phyloP scores from a whole-genome alignment of 2,113 vertebrate genomes.

The Verasper variegatus region DNA sequence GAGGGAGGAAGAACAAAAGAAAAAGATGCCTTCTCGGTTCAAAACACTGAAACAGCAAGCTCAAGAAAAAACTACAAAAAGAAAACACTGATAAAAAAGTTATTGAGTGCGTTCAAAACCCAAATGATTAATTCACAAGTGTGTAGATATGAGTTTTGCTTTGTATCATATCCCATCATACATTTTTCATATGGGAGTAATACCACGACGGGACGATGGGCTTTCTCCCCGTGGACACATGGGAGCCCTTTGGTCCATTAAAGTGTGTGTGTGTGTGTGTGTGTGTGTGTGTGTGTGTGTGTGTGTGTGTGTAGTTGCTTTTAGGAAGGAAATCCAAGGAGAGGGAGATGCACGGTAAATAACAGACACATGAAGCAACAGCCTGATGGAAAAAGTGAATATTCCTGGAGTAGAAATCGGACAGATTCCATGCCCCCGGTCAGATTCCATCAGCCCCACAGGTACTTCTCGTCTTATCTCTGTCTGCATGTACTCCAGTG shows the following conservation, averaged over 20 bases:
- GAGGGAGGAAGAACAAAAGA: too few relatives aligned
- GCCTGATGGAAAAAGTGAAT: constrained; percentile 66
- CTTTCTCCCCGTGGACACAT: constrained; percentile 61
- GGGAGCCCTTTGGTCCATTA: constrained; percentile 80
- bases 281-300: constrained; percentile 19
- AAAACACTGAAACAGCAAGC: too few relatives aligned
- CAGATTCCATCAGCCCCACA: constrained; percentile 68
- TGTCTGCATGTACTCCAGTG: constrained; percentile 35
- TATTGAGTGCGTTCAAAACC: constrained; percentile 65
- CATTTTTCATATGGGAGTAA: constrained; percentile 82
- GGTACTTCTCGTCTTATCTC: constrained; percentile 47
- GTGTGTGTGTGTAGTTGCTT: constrained; percentile 60
- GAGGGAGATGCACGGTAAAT: constrained; percentile 23
- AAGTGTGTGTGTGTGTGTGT: constrained; percentile 44
- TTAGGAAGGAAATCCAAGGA: constrained; percentile 52
- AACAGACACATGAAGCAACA: constrained; percentile 51
- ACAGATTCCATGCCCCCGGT: constrained; percentile 68
- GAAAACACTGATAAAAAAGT: constrained; percentile 30
- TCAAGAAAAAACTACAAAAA: not conserved
- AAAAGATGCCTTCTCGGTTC: too few relatives aligned
- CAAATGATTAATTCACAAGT: constrained; percentile 78
- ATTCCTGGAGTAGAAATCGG: constrained; percentile 71
- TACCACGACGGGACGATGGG: constrained; percentile 57
- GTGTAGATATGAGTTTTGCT: constrained; percentile 66
- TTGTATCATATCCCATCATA: constrained; percentile 80